phyloP scores from a whole-genome alignment of 2,797 vertebrate species.

The Sebastiscus tertius region DNA sequence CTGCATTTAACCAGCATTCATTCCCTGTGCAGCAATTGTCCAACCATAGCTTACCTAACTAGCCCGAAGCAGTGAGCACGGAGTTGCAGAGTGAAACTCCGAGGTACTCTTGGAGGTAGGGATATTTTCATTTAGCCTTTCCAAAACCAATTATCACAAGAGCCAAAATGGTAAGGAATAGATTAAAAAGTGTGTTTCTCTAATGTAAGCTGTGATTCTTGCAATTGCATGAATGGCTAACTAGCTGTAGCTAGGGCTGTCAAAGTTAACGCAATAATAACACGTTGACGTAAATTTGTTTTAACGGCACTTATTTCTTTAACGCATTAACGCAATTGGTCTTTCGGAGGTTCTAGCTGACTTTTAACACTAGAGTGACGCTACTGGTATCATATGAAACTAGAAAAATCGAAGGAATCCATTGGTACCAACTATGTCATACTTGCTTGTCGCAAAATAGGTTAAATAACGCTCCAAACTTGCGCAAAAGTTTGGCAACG shows the following conservation, averaged over 20 bases:
- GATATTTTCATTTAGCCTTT: not conserved
- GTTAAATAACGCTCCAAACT: no score
- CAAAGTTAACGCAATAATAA: no score
- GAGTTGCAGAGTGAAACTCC: not conserved
- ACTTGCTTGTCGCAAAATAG: fast-evolving
- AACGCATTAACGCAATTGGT: no score
- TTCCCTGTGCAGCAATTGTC: not conserved
- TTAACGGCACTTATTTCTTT: no score
- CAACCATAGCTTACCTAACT: not conserved
- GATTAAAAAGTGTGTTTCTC: not conserved
- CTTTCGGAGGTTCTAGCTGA: no score
- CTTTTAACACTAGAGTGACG: no score
- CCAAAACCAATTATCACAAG: not conserved
- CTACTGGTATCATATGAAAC: no score
- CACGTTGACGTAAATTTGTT: no score
- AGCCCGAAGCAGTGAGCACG: not conserved
- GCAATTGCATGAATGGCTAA: not conserved
- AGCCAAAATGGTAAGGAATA: not conserved
- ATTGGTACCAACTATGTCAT: no score
- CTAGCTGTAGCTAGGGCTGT: not conserved
- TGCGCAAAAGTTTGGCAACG: no score
- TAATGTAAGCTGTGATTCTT: not conserved
- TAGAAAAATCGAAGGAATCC: fast-evolving
- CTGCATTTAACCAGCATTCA: not conserved
- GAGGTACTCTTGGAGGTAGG: not conserved